These are phyloP conservation scores for Myrmecophaga tridactyla DNA, from an alignment of 2,113 vertebrate species.

Conservation along the genomic window DNA sequence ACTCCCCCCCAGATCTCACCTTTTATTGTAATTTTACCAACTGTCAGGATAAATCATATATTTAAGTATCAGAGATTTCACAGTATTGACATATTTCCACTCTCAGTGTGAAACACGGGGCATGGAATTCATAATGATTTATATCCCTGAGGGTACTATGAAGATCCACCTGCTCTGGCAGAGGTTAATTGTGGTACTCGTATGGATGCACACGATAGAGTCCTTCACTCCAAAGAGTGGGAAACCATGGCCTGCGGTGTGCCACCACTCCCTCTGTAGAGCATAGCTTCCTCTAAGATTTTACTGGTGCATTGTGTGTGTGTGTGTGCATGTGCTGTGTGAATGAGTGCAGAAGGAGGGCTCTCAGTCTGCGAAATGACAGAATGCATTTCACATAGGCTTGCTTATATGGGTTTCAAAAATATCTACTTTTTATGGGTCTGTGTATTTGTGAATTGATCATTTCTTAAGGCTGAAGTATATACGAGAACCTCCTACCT, in stretches of 20 bases:
- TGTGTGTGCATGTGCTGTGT: background rate
- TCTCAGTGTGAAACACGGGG: background rate
- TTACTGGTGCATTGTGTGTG: background rate
- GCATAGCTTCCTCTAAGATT: background rate
- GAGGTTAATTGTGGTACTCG: background rate
- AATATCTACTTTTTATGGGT: background rate
- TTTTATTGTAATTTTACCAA: background rate
- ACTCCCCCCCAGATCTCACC: background rate
- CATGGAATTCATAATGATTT: background rate
- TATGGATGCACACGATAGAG: background rate
- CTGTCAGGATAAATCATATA: background rate
- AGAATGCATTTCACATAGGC: background rate
- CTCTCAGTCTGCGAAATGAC: background rate
- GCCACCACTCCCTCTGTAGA: background rate
- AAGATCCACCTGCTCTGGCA: background rate
- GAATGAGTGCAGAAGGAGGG: background rate
- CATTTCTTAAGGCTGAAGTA: background rate
- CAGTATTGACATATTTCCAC: background rate
- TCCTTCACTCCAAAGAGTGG: background rate
- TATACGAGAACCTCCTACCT: background rate
- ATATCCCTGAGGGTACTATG: background rate
- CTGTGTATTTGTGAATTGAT: background rate
- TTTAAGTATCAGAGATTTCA: background rate
- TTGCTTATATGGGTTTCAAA: background rate
- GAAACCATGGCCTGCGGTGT: background rate